Conservation (phyloP, 2,888 invertebrate genomes). For the Melanostoma mellinum region DNA sequence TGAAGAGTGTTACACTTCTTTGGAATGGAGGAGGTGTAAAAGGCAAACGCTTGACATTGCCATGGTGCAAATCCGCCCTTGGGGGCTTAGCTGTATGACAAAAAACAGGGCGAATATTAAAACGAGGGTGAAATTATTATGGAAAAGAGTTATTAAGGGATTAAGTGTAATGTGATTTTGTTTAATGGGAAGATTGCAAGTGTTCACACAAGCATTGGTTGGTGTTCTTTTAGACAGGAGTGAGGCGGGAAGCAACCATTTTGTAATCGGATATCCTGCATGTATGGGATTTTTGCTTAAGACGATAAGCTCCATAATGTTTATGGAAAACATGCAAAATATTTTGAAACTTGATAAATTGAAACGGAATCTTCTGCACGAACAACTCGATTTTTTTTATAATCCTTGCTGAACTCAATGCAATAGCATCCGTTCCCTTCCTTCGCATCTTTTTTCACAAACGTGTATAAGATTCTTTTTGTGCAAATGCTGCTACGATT, state of each 20-base stretch:
- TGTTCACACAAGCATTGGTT: conserved; percentile 50
- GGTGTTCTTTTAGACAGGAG: conserved; percentile 27
- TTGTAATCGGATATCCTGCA: conserved; percentile 64
- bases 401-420: no score
- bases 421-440: no score
- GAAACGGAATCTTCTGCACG: background rate
- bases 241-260: conserved; percentile 29
- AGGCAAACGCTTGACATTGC: conserved; percentile 65
- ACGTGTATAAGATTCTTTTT: no score
- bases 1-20: background rate
- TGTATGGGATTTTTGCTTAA: conserved; percentile 36
- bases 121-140: conserved; percentile 71
- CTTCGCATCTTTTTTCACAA: no score
- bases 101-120: conserved; percentile 60
- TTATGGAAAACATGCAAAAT: conserved; percentile 27
- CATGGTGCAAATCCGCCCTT: conserved; percentile 59
- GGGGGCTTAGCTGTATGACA: conserved; percentile 51
- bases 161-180: conserved; percentile 74
- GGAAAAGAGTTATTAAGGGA: conserved; percentile 74
- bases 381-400: background rate
- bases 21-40: conserved; percentile 61
- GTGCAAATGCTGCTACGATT: no score
- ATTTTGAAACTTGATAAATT: conserved; percentile 1
- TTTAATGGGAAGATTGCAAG: conserved; percentile 71
- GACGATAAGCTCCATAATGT: conserved; percentile 28